Evolutionary conservation across 2,797 vertebrate genomes (phyloP).

Genomic region (Sphenopsis melanotis): DNA sequence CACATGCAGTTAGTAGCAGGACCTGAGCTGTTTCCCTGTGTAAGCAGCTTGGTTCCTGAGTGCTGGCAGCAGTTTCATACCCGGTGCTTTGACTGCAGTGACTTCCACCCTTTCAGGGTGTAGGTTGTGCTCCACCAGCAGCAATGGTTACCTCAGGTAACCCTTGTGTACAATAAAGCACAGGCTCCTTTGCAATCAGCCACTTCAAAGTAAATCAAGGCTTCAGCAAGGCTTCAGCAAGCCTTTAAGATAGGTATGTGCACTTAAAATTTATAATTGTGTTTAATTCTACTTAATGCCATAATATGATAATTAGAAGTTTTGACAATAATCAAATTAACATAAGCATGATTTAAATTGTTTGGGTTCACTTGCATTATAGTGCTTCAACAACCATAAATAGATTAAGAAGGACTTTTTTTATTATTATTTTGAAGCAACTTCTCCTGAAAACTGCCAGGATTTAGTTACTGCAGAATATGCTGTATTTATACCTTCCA

Average conservation of each 20-base stretch:
- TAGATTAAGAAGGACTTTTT: not conserved
- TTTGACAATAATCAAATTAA: not conserved
- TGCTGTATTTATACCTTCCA: not conserved
- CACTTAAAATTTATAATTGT: not conserved
- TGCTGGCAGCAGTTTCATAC: not conserved
- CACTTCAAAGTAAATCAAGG: not conserved
- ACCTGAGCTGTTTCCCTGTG: not conserved
- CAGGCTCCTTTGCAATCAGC: not conserved
- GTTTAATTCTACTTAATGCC: not conserved
- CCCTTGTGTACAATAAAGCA: not conserved
- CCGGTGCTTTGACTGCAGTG: not conserved
- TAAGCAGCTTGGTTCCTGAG: not conserved
- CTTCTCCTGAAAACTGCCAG: not conserved
- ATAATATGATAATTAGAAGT: not conserved
- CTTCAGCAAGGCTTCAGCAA: not conserved
- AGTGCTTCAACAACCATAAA: not conserved
- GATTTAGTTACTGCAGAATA: not conserved
- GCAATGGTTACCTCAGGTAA: not conserved
- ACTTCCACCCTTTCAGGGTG: not conserved
- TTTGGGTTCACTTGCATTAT: not conserved
- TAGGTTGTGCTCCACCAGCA: not conserved
- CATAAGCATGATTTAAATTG: not conserved
- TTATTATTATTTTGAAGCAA: not conserved
- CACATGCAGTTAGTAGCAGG: not conserved
- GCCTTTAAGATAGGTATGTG: not conserved